A percentile compares a stretch with the other conserved stretches of the same genome.
These are phyloP conservation scores for Andrena bucephala DNA, from an alignment of 2,888 invertebrate species.

Conservation along the genomic window DNA sequence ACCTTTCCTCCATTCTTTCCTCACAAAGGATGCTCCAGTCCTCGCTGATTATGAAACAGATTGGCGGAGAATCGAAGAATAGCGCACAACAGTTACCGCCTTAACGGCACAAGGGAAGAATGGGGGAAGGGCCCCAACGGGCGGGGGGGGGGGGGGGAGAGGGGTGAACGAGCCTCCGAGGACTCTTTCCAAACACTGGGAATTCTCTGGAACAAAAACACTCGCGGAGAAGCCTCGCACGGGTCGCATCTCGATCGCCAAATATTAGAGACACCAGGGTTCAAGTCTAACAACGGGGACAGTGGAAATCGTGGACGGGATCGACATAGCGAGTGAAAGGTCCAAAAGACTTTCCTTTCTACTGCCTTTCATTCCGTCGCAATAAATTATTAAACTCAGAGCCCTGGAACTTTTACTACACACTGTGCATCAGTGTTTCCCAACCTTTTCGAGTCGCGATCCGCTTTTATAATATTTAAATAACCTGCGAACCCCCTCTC, in stretches of 20 bases:
- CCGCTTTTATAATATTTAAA: too few species aligned
- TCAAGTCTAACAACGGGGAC: neutral
- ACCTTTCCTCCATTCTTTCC: conserved; percentile 33
- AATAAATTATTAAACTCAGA: too few species aligned
- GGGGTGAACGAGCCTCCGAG: neutral
- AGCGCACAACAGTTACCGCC: conserved; percentile 19
- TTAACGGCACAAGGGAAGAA: conserved; percentile 3
- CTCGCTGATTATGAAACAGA: conserved; percentile 42
- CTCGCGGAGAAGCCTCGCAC: neutral
- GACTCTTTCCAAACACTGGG: neutral
- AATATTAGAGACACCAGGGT: neutral
- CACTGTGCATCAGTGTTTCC: too few species aligned
- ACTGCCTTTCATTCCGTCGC: too few species aligned
- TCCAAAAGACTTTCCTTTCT: neutral
- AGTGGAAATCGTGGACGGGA: neutral
- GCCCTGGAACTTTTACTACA: too few species aligned
- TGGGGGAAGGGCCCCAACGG: neutral
- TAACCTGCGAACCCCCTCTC: too few species aligned
- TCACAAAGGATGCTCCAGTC: conserved; percentile 31
- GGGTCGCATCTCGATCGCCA: neutral
- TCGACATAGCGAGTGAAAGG: neutral
- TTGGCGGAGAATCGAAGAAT: conserved; percentile 33
- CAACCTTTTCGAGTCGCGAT: too few species aligned
- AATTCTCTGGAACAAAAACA: neutral
- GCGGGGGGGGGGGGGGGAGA: neutral